These are phyloP conservation scores for Drosophila sproati DNA, from an alignment of 1,140 invertebrate genomes.

Conservation along the genomic window DNA sequence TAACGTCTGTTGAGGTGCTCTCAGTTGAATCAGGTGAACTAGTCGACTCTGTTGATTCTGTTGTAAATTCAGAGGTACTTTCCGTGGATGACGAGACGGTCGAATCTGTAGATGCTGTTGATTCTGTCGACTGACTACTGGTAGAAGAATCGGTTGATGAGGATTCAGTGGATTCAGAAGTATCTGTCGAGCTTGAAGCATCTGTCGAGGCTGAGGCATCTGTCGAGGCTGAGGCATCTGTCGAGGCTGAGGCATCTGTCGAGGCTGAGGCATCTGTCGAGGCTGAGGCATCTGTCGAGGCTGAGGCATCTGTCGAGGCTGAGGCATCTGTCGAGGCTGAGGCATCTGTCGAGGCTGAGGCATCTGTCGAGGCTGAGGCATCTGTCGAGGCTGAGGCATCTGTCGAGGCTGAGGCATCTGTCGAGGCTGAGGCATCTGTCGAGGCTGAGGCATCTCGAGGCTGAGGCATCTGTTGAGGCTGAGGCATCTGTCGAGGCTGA, in stretches of 20 bases:
- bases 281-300: constrained; percentile 26
- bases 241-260: constrained; percentile 29
- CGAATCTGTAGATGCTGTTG: constrained; percentile 51
- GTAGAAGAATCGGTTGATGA: constrained; percentile 49
- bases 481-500: constrained; percentile 36
- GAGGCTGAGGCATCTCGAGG: constrained; percentile 19
- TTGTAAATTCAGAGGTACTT: constrained; percentile 38
- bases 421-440: constrained; percentile 39
- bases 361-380: constrained; percentile 50
- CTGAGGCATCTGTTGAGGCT: constrained; percentile 37
- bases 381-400: constrained; percentile 50
- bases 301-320: constrained; percentile 37
- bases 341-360: constrained; percentile 27
- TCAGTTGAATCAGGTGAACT: constrained; percentile 40
- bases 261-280: constrained; percentile 40
- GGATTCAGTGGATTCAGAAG: constrained; percentile 36
- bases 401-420: constrained; percentile 33
- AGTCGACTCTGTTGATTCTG: constrained; percentile 48
- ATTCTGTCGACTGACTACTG: constrained; percentile 35
- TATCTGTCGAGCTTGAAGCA: constrained; percentile 36
- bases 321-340: constrained; percentile 36
- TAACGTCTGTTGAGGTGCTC: constrained; percentile 25
- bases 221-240: constrained; percentile 48
- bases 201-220: constrained; percentile 31
- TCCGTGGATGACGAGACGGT: constrained; percentile 40